Percentiles rank a stretch among this genome's conserved stretches.
phyloP scores from a whole-genome alignment of 1,140 invertebrate species.

The Drosophila busckii region DNA sequence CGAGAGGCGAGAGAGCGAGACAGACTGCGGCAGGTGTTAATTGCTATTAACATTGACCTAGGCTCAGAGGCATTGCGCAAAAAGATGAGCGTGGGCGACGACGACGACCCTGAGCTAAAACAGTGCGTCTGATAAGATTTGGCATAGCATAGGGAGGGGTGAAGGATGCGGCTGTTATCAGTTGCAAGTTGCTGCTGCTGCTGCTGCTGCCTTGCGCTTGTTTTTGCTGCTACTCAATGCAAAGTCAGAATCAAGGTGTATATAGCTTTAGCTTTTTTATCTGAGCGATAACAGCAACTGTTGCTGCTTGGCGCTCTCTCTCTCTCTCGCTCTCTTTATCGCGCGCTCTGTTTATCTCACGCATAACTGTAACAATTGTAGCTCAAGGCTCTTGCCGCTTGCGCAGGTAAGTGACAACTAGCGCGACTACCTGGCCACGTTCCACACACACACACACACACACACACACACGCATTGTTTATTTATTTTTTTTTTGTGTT shows the following conservation, averaged over 20 bases:
- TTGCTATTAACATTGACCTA: no score
- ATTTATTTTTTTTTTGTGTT: neutral
- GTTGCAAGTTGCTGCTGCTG: slow-evolving; percentile 13
- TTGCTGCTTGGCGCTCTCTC: neutral
- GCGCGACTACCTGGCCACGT: slow-evolving; percentile 38
- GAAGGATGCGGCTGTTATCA: no score
- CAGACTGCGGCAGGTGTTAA: no score
- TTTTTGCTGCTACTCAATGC: slow-evolving; percentile 28
- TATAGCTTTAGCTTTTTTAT: slow-evolving; percentile 14
- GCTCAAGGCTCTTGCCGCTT: slow-evolving; percentile 54
- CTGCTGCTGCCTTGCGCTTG: neutral
- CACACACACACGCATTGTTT: slow-evolving; percentile 1
- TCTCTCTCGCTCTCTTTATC: neutral
- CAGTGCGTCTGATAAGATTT: no score
- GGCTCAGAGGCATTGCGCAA: no score
- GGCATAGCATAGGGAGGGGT: no score
- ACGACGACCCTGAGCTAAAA: no score
- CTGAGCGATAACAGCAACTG: neutral
- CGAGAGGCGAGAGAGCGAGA: no score
- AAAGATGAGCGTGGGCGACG: no score
- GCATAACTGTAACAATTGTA: slow-evolving; percentile 56
- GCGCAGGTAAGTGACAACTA: slow-evolving; percentile 49
- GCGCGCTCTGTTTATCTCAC: neutral
- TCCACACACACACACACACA: slow-evolving; percentile 8
- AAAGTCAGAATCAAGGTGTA: no score